phyloP scores from a whole-genome alignment of 2,888 invertebrate species.

The Chloroclystis v-ata region DNA sequence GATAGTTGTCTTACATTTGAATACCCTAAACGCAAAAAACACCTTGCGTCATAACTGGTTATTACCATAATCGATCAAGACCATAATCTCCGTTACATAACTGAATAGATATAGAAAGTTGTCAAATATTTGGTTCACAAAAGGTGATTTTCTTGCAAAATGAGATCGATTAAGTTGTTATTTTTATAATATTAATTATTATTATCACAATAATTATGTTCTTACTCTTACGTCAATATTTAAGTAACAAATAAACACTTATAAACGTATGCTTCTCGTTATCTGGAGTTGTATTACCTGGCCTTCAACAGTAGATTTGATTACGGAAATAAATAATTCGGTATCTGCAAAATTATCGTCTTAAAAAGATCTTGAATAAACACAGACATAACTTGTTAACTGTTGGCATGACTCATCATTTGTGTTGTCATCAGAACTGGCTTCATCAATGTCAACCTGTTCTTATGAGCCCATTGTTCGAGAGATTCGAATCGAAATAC shows the following conservation, averaged over 20 bases:
- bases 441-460: slow-evolving; percentile 50
- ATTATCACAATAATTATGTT: too few species aligned
- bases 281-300: slow-evolving; percentile 6
- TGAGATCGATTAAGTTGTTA: slow-evolving; percentile 21
- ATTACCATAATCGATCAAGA: slow-evolving; percentile 72
- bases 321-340: slow-evolving; percentile 18
- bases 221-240: too few species aligned
- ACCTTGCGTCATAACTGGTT: slow-evolving; percentile 56
- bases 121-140: slow-evolving; percentile 44
- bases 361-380: background rate
- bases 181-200: slow-evolving; percentile 6
- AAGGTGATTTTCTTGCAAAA: slow-evolving; percentile 28
- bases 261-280: background rate
- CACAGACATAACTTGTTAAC: slow-evolving; percentile 2
- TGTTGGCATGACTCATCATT: slow-evolving; percentile 36
- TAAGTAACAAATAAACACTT: background rate
- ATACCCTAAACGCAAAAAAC: slow-evolving; percentile 47
- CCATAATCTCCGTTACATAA: slow-evolving; percentile 61
- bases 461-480: slow-evolving; percentile 35
- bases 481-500: slow-evolving; percentile 19
- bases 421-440: slow-evolving; percentile 34
- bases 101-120: slow-evolving; percentile 55
- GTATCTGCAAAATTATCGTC: too few species aligned
- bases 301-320: slow-evolving; percentile 16
- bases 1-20: slow-evolving; percentile 52